A percentile compares a stretch with the other conserved stretches of the same genome.
Evolutionary conservation across 2,113 vertebrate species (phyloP).

Genomic region (Hyperopisus bebe): DNA sequence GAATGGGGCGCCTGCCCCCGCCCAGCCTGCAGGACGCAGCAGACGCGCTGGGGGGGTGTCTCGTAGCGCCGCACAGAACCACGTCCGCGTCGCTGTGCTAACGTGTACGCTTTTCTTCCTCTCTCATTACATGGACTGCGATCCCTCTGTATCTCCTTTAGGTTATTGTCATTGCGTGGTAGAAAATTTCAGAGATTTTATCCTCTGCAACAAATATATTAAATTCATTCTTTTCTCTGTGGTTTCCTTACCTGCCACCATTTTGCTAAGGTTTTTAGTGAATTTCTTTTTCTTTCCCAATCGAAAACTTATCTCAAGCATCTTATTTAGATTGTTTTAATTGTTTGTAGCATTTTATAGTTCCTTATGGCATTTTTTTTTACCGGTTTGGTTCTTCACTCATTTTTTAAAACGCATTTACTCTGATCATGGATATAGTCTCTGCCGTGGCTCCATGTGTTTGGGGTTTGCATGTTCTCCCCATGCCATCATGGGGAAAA

Average conservation of each 20-base stretch:
- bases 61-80: neutral
- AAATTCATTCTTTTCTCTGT: neutral
- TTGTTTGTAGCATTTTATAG: neutral
- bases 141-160: neutral
- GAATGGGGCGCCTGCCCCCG: conserved; percentile 34
- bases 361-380: neutral
- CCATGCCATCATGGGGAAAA: neutral
- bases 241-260: neutral
- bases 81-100: neutral
- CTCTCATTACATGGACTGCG: neutral
- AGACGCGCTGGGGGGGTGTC: neutral
- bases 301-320: neutral
- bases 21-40: conserved; percentile 35
- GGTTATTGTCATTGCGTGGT: neutral
- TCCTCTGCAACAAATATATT: neutral
- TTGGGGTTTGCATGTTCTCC: neutral
- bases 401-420: neutral
- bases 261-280: neutral
- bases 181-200: neutral
- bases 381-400: neutral
- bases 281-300: neutral
- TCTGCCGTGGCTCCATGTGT: neutral
- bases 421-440: neutral
- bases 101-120: neutral
- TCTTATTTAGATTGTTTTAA: neutral